Evolutionary conservation across 2,797 vertebrate genomes (phyloP), one percentile per base, ranked within the genome.

Genomic region (Syncerus caffer): DNA sequence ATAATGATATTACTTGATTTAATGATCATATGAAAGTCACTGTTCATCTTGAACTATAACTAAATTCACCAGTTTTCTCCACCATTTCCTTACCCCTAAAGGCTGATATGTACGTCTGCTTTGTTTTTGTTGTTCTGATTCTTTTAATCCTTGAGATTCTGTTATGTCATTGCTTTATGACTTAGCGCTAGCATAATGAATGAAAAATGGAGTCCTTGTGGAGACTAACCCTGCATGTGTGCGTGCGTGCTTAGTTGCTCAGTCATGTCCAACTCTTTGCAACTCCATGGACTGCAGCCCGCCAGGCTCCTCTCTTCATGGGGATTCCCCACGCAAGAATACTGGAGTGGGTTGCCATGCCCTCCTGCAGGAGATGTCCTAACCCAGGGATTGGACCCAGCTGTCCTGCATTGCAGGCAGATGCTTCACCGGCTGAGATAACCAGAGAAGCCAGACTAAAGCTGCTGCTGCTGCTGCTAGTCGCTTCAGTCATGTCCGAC

Each of bases 101-200:
- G 67, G 50, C 45, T 94, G 16, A 89, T 93, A 76, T 67, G 13
- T 89, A 91, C 71, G 62, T 93, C 42, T 90, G 2, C 51, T 92
- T 87, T 78, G 16, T 96, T 82, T 17, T 96, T 85, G 0, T 38
- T 89, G 7, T 78, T 89, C 47, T 93, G 10, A 83, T 57, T 90
- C 27, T 64, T 96, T 86, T 92, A 92, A 38, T 94, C 31, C 23
- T 97, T 86, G 14, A 93, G 50, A 29, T 74, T 94, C 19, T 93
- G 23, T 55, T 45, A 12, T 85, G 27, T 92, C 17, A 31, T 58
- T 88, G n/a, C 23, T 83, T 80, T 90, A 83, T 84, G 91, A 84
- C 7, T 45, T 55, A 51, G 2, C 5, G 14, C 29, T 89, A 64
- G 12, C 47, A 58, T 53, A 83, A 53, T 78, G 12, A 89, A 47